These are phyloP conservation scores for Nymphalis polychloros DNA, from an alignment of 2,888 invertebrate genomes.

Conservation along the genomic window DNA sequence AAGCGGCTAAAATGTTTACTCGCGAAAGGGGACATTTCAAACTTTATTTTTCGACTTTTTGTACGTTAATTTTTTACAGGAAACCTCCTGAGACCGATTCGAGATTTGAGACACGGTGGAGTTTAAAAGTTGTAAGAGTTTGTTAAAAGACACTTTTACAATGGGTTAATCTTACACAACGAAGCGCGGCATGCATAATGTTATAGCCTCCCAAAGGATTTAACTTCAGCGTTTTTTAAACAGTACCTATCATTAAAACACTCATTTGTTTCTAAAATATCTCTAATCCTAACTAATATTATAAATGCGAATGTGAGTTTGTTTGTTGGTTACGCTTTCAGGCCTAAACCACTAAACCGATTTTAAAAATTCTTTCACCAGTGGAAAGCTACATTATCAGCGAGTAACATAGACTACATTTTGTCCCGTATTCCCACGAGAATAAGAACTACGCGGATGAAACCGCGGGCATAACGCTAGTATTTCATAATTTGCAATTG, in stretches of 20 bases:
- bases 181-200: conserved; percentile 70
- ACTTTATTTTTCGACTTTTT: conserved; percentile 65
- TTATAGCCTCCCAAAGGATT: conserved; percentile 52
- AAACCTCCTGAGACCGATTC: conserved; percentile 71
- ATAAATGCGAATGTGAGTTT: too few species aligned
- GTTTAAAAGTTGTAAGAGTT: conserved; percentile 71
- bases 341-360: too few species aligned
- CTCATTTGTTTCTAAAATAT: conserved; percentile 15
- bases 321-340: too few species aligned
- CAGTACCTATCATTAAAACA: conserved; percentile 10
- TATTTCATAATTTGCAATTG: too few species aligned
- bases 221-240: conserved; percentile 33
- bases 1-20: conserved; percentile 78
- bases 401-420: too few species aligned
- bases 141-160: conserved; percentile 78
- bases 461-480: too few species aligned
- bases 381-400: too few species aligned
- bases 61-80: conserved; percentile 76
- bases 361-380: too few species aligned
- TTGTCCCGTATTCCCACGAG: too few species aligned
- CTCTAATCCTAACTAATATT: background rate
- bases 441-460: too few species aligned
- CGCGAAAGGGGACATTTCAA: conserved; percentile 62
- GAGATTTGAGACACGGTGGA: conserved; percentile 71
- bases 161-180: conserved; percentile 75